phyloP scores from a whole-genome alignment of 2,888 invertebrate species.

The Emmelina monodactyla region DNA sequence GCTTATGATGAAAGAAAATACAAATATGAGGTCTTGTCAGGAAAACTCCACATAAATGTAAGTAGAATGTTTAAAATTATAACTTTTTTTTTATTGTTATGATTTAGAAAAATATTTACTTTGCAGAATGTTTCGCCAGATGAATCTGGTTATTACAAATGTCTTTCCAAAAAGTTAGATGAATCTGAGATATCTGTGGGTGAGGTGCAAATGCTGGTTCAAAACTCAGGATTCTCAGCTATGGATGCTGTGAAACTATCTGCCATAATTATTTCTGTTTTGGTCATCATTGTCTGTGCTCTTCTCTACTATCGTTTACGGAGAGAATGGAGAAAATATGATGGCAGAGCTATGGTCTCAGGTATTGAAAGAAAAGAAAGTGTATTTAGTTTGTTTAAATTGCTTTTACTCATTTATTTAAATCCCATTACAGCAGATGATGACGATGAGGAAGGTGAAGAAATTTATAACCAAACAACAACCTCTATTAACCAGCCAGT shows the following conservation, averaged over 20 bases:
- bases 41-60: conserved; percentile 72
- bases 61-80: conserved; percentile 23
- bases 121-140: conserved; percentile 66
- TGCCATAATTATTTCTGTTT: conserved; percentile 50
- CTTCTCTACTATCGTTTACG: conserved; percentile 47
- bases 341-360: conserved; percentile 39
- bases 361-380: no score
- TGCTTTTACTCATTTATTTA: no score
- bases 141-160: conserved; percentile 72
- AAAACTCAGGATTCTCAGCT: conserved; percentile 41
- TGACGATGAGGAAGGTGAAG: conserved; percentile 49
- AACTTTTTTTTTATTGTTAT: conserved; percentile 20
- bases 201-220: conserved; percentile 68
- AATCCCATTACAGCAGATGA: conserved; percentile 51
- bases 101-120: conserved; percentile 13
- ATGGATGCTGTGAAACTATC: conserved; percentile 52
- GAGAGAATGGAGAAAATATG: conserved; percentile 50
- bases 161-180: conserved; percentile 67
- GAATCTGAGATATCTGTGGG: conserved; percentile 60
- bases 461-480: conserved; percentile 56
- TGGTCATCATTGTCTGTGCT: conserved; percentile 47
- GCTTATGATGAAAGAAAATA: conserved; percentile 68
- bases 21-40: conserved; percentile 73
- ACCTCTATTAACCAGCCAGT: conserved; percentile 36
- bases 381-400: no score